Conservation (phyloP, 2,888 invertebrate species). For the Caenorhabditis sp. region DNA sequence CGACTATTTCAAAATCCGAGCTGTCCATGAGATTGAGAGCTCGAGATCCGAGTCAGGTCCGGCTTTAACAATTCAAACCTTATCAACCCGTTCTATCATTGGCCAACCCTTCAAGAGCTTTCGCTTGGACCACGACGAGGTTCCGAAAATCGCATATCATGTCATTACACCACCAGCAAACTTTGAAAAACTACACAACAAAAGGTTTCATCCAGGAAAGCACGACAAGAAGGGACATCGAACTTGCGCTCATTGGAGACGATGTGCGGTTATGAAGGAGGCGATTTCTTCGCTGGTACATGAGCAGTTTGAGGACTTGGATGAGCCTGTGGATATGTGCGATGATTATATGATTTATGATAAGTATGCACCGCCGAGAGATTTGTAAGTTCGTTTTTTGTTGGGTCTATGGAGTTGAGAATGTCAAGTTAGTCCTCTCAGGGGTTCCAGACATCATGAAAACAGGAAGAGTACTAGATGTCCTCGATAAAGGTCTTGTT, state of each 20-base stretch:
- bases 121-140: too few species aligned
- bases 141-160: constrained; percentile 3
- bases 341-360: constrained; percentile 1
- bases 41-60: not conserved
- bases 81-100: not conserved
- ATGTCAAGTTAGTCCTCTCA: too few species aligned
- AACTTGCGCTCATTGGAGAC: not conserved
- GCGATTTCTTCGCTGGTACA: not conserved
- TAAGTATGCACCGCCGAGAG: not conserved
- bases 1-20: too few species aligned
- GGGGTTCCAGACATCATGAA: too few species aligned
- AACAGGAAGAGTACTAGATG: too few species aligned
- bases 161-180: not conserved
- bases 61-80: too few species aligned
- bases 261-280: not conserved
- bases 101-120: constrained; percentile 18
- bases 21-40: not conserved
- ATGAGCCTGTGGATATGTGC: not conserved
- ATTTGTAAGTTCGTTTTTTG: too few species aligned
- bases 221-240: not conserved
- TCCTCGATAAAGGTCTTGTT: too few species aligned
- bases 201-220: not conserved
- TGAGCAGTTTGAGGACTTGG: not conserved
- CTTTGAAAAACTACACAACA: constrained; percentile 1
- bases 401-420: too few species aligned